Base-by-base conservation (phyloP, 2,113 vertebrate genomes). In the Manacus vitellinus region DNA sequence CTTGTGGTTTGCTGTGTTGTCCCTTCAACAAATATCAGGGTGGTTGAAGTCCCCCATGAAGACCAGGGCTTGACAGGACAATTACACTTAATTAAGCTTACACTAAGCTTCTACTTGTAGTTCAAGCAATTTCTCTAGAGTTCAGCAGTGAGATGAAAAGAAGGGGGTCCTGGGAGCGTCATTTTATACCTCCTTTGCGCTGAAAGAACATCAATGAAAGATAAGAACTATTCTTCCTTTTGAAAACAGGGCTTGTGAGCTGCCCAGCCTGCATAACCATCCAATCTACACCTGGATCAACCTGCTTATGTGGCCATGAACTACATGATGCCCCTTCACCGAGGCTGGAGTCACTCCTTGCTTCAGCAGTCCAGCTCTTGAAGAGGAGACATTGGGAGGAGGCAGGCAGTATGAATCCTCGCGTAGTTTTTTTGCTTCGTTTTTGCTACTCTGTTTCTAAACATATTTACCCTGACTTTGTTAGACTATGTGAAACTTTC, bases 241-340 rank as follows among this genome's bases (percentile, higher is more conserved):
- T 2, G 5, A 85, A 67, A 77, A 44, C 0, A 0, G 58, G 54
- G 11, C 14, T 28, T 87, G 31, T 66, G 68, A 71, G n/a, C 66
- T 82, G 43, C 15, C 52, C 39, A 67, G 51, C 20, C 51, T 78
- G 31, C 37, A 14, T 4, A 20, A 37, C n/a, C 30, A 24, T 2
- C 4, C 30, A 9, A 4, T 14, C 37, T 51, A 14, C 0, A 0
- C 10, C 33, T 27, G n/a, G 12, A 46, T 22, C 2, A 4, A 55
- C 12, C 3, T 0, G 1, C 3, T 51, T 0, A 1, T 1, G 12
- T 14, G 46, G 21, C 30, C 43, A n/a, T 0, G 10, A 41, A 23
- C 49, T 33, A 15, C 23, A 13, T 8, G 46, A 7, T 37, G 22
- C 13, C 41, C 51, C 27, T 47, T 76, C 8, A 2, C 18, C 16